phyloP scores from a whole-genome alignment of 1,140 invertebrate genomes.

The Leptinotarsa undecemlineata region DNA sequence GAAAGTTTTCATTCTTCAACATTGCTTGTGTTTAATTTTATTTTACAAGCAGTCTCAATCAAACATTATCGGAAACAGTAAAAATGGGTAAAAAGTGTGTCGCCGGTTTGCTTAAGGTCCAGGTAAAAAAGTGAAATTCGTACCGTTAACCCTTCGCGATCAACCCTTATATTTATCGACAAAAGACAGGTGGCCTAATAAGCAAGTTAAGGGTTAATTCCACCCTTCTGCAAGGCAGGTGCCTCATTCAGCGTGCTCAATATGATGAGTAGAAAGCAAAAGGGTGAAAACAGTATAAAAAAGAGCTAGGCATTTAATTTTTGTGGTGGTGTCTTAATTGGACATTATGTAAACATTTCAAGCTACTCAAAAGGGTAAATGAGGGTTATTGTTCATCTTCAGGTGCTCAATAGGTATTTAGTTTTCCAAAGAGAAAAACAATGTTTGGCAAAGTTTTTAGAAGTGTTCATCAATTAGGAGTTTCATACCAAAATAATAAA shows the following conservation, averaged over 20 bases:
- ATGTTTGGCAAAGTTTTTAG: too few relatives aligned
- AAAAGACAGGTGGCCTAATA: conserved; percentile 39
- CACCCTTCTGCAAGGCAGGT: conserved; percentile 39
- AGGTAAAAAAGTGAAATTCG: conserved; percentile 28
- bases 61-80: too few relatives aligned
- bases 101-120: background rate
- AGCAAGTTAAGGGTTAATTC: conserved; percentile 42
- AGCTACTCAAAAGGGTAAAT: conserved; percentile 28
- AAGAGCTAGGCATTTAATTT: conserved; percentile 19
- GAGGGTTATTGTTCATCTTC: conserved; percentile 27
- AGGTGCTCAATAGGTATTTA: background rate
- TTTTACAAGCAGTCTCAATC: too few relatives aligned
- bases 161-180: conserved; percentile 11
- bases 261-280: conserved; percentile 35
- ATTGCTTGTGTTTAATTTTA: too few relatives aligned
- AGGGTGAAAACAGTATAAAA: conserved; percentile 39
- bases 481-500: too few relatives aligned
- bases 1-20: too few relatives aligned
- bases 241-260: conserved; percentile 31
- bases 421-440: too few relatives aligned
- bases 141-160: conserved; percentile 18
- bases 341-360: conserved; percentile 19
- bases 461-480: too few relatives aligned
- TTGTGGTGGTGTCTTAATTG: conserved; percentile 12
- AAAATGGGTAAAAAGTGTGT: background rate